Conservation (phyloP, 2,888 invertebrate genomes). For the Smittia sp. region DNA sequence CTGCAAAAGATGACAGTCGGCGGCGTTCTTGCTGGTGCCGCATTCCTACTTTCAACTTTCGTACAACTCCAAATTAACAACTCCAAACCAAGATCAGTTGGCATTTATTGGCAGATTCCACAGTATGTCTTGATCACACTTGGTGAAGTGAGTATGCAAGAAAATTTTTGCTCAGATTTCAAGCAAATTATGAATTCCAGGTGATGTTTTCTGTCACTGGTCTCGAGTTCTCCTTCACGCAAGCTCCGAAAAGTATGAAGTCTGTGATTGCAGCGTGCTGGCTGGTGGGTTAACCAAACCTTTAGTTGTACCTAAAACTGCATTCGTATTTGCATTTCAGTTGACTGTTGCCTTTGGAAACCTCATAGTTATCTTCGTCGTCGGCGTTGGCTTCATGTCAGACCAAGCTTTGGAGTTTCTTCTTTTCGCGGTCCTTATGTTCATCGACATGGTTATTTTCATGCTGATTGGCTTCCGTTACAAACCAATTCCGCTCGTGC, state of each 20-base stretch:
- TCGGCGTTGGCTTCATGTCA: too few relatives aligned
- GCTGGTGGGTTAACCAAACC: too few relatives aligned
- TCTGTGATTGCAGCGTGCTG: slow-evolving; percentile 68
- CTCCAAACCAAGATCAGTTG: slow-evolving; percentile 56
- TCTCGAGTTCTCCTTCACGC: slow-evolving; percentile 86
- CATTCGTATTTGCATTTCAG: too few relatives aligned
- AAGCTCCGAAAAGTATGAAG: slow-evolving; percentile 81
- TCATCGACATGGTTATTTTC: too few relatives aligned
- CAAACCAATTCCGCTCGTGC: slow-evolving; percentile 34
- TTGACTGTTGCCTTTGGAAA: too few relatives aligned
- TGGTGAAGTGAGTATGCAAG: slow-evolving; percentile 90
- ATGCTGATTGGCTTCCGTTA: too few relatives aligned
- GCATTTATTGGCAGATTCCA: slow-evolving; percentile 77
- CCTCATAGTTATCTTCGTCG: too few relatives aligned
- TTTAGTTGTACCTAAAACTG: too few relatives aligned
- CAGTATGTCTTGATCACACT: slow-evolving; percentile 87
- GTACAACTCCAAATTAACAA: slow-evolving; percentile 72
- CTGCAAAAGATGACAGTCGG: slow-evolving; percentile 82
- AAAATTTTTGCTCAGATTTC: too few relatives aligned
- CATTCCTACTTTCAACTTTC: slow-evolving; percentile 81
- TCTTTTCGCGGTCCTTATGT: too few relatives aligned
- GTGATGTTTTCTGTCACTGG: slow-evolving; percentile 89
- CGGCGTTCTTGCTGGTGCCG: slow-evolving; percentile 69
- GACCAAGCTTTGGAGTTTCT: too few relatives aligned
- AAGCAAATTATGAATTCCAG: neutral